Conservation (phyloP, 2,888 invertebrate genomes). For the Drosophila anceps region DNA sequence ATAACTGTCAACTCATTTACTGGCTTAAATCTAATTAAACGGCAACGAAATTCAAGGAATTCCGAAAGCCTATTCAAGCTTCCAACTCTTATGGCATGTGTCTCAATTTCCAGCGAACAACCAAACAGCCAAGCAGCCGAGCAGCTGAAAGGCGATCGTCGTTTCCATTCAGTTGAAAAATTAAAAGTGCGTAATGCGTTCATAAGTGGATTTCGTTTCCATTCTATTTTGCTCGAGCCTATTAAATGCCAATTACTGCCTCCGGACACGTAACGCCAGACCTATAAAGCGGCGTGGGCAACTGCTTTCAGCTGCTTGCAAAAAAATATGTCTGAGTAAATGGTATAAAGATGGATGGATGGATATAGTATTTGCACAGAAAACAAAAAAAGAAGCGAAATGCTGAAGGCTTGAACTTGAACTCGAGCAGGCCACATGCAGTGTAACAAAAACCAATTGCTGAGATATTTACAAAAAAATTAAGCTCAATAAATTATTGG, state of each 20-base stretch:
- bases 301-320: slow-evolving; percentile 19
- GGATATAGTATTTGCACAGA: not conserved
- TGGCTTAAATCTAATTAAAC: slow-evolving; percentile 57
- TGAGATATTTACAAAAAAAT: not conserved
- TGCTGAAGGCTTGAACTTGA: slow-evolving; percentile 34
- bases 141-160: slow-evolving; percentile 26
- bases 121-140: not conserved
- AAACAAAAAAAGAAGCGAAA: not conserved
- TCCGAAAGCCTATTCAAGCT: slow-evolving; percentile 36
- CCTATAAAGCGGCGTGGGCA: slow-evolving; percentile 67
- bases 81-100: slow-evolving; percentile 14
- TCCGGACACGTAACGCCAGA: slow-evolving; percentile 60
- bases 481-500: slow-evolving; percentile 1
- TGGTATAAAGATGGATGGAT: slow-evolving; percentile 17
- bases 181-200: slow-evolving; percentile 60
- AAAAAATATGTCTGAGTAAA: slow-evolving; percentile 36
- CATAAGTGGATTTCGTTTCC: slow-evolving; percentile 49
- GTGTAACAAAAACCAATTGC: not conserved
- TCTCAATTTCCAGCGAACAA: slow-evolving; percentile 2
- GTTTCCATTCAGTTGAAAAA: slow-evolving; percentile 54
- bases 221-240: slow-evolving; percentile 51
- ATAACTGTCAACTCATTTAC: slow-evolving; percentile 74
- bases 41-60: slow-evolving; percentile 62
- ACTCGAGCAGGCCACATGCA: not conserved
- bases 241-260: slow-evolving; percentile 65